Conservation (phyloP, 1,140 invertebrate genomes). For the Anastatus disparis region DNA sequence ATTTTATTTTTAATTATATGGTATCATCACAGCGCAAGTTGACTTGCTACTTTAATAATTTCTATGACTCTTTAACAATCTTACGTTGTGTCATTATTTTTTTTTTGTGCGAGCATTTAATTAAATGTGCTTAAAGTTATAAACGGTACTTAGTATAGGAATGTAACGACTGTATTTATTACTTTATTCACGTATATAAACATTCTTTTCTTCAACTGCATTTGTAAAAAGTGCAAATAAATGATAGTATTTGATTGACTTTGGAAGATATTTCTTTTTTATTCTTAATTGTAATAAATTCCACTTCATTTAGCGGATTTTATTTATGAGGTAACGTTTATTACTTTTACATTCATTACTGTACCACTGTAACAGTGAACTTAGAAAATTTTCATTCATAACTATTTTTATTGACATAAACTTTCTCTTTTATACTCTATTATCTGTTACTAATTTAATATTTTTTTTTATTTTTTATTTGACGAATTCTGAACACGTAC, state of each 20-base stretch:
- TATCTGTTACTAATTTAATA: not conserved
- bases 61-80: constrained; percentile 33
- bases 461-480: not conserved
- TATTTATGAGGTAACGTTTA: constrained; percentile 27
- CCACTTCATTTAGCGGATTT: not conserved
- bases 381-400: constrained; percentile 52
- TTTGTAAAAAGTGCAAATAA: constrained; percentile 28
- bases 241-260: constrained; percentile 37
- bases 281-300: constrained; percentile 29
- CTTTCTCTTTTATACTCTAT: constrained; percentile 41
- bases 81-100: constrained; percentile 32
- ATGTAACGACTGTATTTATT: constrained; percentile 33
- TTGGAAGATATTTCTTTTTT: constrained; percentile 28
- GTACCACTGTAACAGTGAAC: constrained; percentile 52
- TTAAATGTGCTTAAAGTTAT: constrained; percentile 29
- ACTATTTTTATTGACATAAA: constrained; percentile 53
- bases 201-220: constrained; percentile 29
- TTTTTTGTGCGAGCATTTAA: constrained; percentile 27
- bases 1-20: constrained; percentile 1
- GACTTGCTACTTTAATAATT: constrained; percentile 13
- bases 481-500: not conserved
- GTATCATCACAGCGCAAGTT: constrained; percentile 32
- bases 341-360: constrained; percentile 34
- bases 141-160: constrained; percentile 39
- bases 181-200: constrained; percentile 24